These are phyloP conservation scores for Protula sp. DNA, from an alignment of 2,888 invertebrate genomes.

Conservation along the genomic window DNA sequence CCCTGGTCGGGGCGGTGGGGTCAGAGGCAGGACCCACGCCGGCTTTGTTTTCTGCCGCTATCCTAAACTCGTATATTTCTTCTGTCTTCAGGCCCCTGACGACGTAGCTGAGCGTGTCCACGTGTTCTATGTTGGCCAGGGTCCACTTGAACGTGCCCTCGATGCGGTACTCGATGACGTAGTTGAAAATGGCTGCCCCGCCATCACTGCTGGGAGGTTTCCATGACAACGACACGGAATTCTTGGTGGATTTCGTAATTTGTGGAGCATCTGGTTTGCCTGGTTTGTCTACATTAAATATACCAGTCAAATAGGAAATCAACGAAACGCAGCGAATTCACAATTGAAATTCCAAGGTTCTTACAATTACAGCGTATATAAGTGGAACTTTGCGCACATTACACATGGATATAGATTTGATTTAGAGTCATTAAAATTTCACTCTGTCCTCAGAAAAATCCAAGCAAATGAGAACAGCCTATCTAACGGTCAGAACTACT, in stretches of 20 bases:
- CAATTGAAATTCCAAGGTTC: too few relatives aligned
- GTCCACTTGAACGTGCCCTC: conserved; percentile 21
- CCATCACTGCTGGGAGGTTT: conserved; percentile 46
- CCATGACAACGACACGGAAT: conserved; percentile 71
- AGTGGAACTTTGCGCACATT: too few relatives aligned
- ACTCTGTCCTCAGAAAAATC: too few relatives aligned
- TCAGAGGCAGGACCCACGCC: conserved; percentile 61
- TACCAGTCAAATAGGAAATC: neutral
- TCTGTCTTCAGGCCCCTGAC: conserved; percentile 18
- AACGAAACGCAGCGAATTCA: too few relatives aligned
- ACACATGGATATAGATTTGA: too few relatives aligned
- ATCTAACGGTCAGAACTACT: too few relatives aligned
- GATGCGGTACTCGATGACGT: conserved; percentile 44
- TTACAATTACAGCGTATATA: too few relatives aligned
- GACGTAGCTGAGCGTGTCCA: conserved; percentile 6
- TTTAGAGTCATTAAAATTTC: too few relatives aligned
- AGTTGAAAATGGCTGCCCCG: conserved; percentile 46
- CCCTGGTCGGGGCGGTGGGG: conserved; percentile 65
- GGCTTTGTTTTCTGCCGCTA: conserved; percentile 60
- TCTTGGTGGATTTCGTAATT: conserved; percentile 68
- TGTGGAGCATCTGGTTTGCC: conserved; percentile 23
- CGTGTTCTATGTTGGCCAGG: conserved; percentile 7
- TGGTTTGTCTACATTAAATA: conserved; percentile 57
- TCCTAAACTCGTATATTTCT: conserved; percentile 68
- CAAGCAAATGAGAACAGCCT: too few relatives aligned